Evolutionary conservation across 23 tunicate genomes (phyloP).

Genomic region (Styela clava): DNA sequence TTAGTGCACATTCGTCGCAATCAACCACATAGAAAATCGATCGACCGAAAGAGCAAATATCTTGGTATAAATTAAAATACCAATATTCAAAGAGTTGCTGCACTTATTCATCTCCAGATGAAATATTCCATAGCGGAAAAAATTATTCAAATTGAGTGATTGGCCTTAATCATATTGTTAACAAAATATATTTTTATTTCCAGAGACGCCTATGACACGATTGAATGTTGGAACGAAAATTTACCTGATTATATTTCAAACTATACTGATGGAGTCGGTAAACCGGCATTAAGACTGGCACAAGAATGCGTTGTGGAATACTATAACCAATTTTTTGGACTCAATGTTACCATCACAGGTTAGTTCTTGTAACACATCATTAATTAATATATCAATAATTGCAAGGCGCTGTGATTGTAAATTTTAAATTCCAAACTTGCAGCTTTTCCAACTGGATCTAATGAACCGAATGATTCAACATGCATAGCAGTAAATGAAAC

Average conservation of each 20-base stretch:
- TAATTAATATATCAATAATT: neutral
- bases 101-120: too few relatives aligned
- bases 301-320: neutral
- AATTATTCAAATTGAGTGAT: too few relatives aligned
- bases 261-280: neutral
- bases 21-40: too few relatives aligned
- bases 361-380: neutral
- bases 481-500: neutral
- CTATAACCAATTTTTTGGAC: neutral
- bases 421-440: too few relatives aligned
- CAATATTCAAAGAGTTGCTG: too few relatives aligned
- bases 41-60: too few relatives aligned
- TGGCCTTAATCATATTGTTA: too few relatives aligned
- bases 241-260: neutral
- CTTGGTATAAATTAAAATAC: too few relatives aligned
- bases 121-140: too few relatives aligned
- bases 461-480: neutral
- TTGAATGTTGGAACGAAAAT: neutral
- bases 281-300: neutral
- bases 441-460: neutral
- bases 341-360: neutral
- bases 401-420: too few relatives aligned
- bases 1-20: too few relatives aligned
- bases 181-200: too few relatives aligned
- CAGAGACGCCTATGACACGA: neutral